These are phyloP conservation scores for Odontothrips loti DNA, from an alignment of 2,888 invertebrate species.

Conservation along the genomic window DNA sequence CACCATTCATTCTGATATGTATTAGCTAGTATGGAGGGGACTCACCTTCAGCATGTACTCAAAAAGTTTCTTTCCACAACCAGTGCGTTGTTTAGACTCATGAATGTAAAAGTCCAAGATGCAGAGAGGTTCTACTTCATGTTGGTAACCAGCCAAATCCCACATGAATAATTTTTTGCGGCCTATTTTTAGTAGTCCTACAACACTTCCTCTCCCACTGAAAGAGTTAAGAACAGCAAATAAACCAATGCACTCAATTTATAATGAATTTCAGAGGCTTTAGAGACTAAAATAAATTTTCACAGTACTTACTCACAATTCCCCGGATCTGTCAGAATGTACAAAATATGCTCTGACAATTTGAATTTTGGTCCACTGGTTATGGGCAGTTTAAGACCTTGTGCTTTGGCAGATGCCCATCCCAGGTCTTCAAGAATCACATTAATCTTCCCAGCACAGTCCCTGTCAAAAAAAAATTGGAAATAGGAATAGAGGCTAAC, in stretches of 20 bases:
- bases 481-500: background rate
- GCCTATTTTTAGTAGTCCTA: constrained; percentile 87
- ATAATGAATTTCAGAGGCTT: background rate
- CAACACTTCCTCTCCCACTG: constrained; percentile 64
- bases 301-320: constrained; percentile 55
- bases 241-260: constrained; percentile 33
- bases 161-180: constrained; percentile 83
- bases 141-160: constrained; percentile 64
- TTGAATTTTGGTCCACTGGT: constrained; percentile 66
- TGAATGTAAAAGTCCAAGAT: constrained; percentile 91
- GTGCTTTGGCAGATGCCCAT: constrained; percentile 66
- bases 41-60: constrained; percentile 81
- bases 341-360: constrained; percentile 55
- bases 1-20: background rate
- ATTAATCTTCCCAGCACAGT: constrained; percentile 57
- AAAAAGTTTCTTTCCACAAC: constrained; percentile 78
- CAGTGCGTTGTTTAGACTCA: constrained; percentile 76
- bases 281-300: background rate
- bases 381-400: constrained; percentile 67
- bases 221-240: constrained; percentile 40
- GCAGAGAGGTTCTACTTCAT: constrained; percentile 78
- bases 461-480: constrained; percentile 51
- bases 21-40: constrained; percentile 32
- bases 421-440: constrained; percentile 67
- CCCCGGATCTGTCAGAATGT: constrained; percentile 53